phyloP scores from a whole-genome alignment of 2,888 invertebrate species.

The Tetranychus truncatus region DNA sequence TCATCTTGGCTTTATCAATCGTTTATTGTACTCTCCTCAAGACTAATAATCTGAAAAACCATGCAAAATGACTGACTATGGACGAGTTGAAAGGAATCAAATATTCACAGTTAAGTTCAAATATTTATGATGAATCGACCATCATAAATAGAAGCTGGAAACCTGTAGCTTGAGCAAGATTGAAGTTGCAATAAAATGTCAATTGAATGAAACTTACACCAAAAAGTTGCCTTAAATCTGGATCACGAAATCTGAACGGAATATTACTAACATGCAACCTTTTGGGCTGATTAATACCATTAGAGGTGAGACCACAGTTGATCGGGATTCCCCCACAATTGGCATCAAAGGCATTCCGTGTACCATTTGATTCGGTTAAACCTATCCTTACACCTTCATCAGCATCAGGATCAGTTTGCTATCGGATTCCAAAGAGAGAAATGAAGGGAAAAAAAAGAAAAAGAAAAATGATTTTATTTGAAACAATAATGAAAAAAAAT shows the following conservation, averaged over 20 bases:
- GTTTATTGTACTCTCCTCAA: too few species aligned
- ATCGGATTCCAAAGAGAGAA: not conserved
- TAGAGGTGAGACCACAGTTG: not conserved
- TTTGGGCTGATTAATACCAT: constrained; percentile 43
- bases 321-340: not conserved
- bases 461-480: not conserved
- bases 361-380: not conserved
- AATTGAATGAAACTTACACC: constrained; percentile 36
- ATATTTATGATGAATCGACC: too few species aligned
- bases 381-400: not conserved
- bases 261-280: constrained; percentile 96
- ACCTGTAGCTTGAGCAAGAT: not conserved
- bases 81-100: too few species aligned
- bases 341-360: not conserved
- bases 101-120: too few species aligned
- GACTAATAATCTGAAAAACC: too few species aligned
- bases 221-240: constrained; percentile 91
- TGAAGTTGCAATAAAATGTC: too few species aligned
- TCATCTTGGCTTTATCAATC: too few species aligned
- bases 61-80: too few species aligned
- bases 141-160: too few species aligned
- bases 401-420: not conserved
- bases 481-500: not conserved
- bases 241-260: constrained; percentile 96
- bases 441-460: not conserved